phyloP scores from a whole-genome alignment of 2,797 vertebrate genomes.

The Anomalospiza imberbis region DNA sequence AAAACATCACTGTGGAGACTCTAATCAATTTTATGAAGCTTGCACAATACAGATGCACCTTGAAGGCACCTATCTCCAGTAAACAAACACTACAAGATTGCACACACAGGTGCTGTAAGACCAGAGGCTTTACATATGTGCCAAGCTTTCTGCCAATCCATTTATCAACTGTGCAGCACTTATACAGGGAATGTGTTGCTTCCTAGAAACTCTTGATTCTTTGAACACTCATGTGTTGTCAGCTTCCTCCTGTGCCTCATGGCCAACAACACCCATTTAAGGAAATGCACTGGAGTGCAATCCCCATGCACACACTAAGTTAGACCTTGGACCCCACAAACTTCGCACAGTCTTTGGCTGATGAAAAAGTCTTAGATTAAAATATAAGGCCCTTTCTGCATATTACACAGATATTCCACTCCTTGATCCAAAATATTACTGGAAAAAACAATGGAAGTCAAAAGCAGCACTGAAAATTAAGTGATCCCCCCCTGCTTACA shows the following conservation, averaged over 20 bases:
- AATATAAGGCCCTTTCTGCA: not conserved
- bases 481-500: not conserved
- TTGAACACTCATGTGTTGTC: not conserved
- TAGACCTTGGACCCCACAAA: not conserved
- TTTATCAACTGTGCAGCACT: not conserved
- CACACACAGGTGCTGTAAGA: not conserved
- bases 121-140: not conserved
- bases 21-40: not conserved
- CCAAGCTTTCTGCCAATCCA: not conserved
- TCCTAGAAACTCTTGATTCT: not conserved
- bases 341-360: not conserved
- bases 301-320: no score
- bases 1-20: not conserved
- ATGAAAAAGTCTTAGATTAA: not conserved
- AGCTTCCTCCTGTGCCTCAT: not conserved
- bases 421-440: not conserved
- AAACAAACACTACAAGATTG: not conserved
- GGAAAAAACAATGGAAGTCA: not conserved
- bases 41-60: not conserved
- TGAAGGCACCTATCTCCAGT: not conserved
- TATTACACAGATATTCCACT: not conserved
- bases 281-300: rapidly evolving
- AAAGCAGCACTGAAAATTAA: not conserved
- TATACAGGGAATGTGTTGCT: not conserved
- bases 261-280: not conserved